Percentiles rank a stretch among this genome's conserved stretches.
Conservation (phyloP, 2,888 invertebrate genomes). For the Pyrgus malvae region DNA sequence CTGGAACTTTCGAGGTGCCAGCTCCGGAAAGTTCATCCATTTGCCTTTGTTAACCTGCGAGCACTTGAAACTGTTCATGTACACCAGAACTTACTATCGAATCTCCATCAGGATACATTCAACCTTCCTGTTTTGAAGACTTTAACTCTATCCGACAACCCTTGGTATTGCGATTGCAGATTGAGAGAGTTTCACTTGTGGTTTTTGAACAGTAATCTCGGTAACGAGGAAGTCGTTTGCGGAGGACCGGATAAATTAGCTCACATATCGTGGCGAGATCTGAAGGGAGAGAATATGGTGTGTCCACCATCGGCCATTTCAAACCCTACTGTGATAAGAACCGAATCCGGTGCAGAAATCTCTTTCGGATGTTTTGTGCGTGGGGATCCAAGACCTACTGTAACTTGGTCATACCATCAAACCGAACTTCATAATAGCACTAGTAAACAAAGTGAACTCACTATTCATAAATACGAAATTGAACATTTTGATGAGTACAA, state of each 20-base stretch:
- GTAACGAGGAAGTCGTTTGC: slow-evolving; percentile 87
- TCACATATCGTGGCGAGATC: slow-evolving; percentile 87
- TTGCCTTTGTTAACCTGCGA: slow-evolving; percentile 88
- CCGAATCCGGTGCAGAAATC: slow-evolving; percentile 90
- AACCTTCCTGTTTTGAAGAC: slow-evolving; percentile 85
- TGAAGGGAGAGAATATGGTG: slow-evolving; percentile 88
- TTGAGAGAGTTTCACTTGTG: slow-evolving; percentile 91
- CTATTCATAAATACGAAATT: slow-evolving; percentile 53
- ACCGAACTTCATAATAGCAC: slow-evolving; percentile 58
- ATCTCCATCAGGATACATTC: slow-evolving; percentile 78
- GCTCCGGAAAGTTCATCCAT: slow-evolving; percentile 86
- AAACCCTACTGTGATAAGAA: slow-evolving; percentile 82
- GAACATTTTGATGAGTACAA: slow-evolving; percentile 61
- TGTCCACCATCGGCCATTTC: slow-evolving; percentile 88
- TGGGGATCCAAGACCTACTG: slow-evolving; percentile 91
- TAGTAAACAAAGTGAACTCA: slow-evolving; percentile 57
- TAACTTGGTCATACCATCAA: slow-evolving; percentile 90
- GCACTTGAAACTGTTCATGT: slow-evolving; percentile 91
- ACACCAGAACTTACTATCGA: slow-evolving; percentile 89
- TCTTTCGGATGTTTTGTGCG: slow-evolving; percentile 90
- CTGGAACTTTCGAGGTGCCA: slow-evolving; percentile 91
- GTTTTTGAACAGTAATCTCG: slow-evolving; percentile 89
- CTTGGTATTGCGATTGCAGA: slow-evolving; percentile 95
- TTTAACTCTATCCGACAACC: slow-evolving; percentile 90
- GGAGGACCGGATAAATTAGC: slow-evolving; percentile 85